These are phyloP conservation scores for Drosophila ustulata DNA, from an alignment of 2,888 invertebrate genomes.

Conservation along the genomic window DNA sequence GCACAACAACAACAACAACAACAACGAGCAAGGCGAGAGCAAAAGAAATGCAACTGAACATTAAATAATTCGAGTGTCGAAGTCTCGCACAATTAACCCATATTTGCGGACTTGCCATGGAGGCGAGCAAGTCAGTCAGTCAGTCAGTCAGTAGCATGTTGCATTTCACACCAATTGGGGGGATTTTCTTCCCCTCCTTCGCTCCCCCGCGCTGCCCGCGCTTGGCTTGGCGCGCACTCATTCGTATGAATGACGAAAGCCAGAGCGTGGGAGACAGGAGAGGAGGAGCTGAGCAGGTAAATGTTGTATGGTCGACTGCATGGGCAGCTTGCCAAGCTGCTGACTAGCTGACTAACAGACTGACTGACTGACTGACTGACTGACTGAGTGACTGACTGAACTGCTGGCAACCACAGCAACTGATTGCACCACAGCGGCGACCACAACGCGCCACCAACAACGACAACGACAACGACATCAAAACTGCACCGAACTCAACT, in stretches of 20 bases:
- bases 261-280: conserved; percentile 10
- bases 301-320: conserved; percentile 35
- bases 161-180: conserved; percentile 79
- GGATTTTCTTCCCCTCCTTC: conserved; percentile 36
- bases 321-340: conserved; percentile 62
- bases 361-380: conserved; percentile 22
- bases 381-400: conserved; percentile 31
- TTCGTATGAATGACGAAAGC: conserved; percentile 78
- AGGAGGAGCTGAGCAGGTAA: conserved; percentile 26
- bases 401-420: conserved; percentile 72
- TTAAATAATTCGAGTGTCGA: conserved; percentile 74
- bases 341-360: conserved; percentile 22
- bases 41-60: conserved; percentile 48
- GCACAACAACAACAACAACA: conserved; percentile 18
- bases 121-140: conserved; percentile 33
- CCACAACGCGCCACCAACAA: conserved; percentile 58
- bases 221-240: conserved; percentile 73
- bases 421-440: conserved; percentile 75
- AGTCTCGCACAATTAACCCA: conserved; percentile 78
- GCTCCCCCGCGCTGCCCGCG: conserved; percentile 29
- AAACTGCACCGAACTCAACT: conserved; percentile 18
- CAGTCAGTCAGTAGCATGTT: conserved; percentile 64
- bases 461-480: conserved; percentile 43
- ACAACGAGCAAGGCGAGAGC: background rate
- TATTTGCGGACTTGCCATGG: conserved; percentile 65